Base-by-base conservation (phyloP, 2,113 vertebrate species). In the Platysteira castanea region DNA sequence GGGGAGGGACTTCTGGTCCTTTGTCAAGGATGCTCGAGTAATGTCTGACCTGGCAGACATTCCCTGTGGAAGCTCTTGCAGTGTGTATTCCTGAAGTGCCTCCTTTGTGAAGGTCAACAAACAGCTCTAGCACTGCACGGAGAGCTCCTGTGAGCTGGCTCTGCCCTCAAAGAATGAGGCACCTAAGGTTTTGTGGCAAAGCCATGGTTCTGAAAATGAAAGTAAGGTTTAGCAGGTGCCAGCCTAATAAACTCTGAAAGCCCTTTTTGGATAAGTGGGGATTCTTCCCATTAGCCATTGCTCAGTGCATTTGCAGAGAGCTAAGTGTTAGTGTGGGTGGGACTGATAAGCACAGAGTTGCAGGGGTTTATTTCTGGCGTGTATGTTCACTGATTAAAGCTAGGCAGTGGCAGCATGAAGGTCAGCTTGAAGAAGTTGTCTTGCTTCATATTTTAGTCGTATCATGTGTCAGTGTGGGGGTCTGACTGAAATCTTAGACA, bases 351-450 rank as follows among this genome's bases (percentile, higher is more conserved):
- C 22, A 18, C 52, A 35, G 85, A 68, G 57, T 8, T 75, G 90
- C 88, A 90, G 86, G 44, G 93, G 75, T 95, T 97, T 95, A 73
- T 94, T 94, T 95, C 64, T 37, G 28, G 73, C 52, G 13, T 23
- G 11, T 4, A 1, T 46, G 26, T 77, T 77, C 56, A 11, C 54
- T 74, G 83, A 11, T 59, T 42, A 6, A 35, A 47, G 64, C 24
- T 23, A 12, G 65, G 70, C 10, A 9, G 61, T 47, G 54, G 50
- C 83, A 89, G 47, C 3, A 1, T 7, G 19, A 80, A 95, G 74
- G 75, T 78, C 49, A 71, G 31, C 50, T 88, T 16, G 50, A n/a
- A 60, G 33, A 23, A 41, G 57, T 41, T 64, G 68, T n/a, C 35
- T 73, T 49, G 84, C 18, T 81, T 16, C 22, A n/a, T 35, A 20